Evolutionary conservation across 2,113 vertebrate species (phyloP).

Genomic region (Halcyon senegalensis): DNA sequence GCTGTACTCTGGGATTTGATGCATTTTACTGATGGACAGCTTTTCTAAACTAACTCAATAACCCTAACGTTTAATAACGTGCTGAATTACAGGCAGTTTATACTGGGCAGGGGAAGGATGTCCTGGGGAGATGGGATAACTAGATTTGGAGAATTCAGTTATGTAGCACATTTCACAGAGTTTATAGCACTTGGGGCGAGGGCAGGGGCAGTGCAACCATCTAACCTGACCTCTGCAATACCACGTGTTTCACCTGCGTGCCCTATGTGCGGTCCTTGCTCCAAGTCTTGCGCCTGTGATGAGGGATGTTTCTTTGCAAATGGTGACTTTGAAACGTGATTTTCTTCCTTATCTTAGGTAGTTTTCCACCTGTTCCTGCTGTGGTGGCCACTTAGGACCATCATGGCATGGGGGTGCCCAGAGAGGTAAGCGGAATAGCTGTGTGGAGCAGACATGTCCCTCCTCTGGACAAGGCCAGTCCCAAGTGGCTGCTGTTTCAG

Average conservation of each 20-base stretch:
- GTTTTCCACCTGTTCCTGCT: neutral
- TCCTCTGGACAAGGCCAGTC: neutral
- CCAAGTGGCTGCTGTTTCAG: neutral
- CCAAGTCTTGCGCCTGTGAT: neutral
- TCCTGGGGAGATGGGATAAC: neutral
- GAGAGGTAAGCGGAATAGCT: neutral
- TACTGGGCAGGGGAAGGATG: neutral
- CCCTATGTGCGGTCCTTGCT: neutral
- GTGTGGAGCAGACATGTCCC: neutral
- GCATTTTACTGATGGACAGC: neutral
- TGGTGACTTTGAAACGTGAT: neutral
- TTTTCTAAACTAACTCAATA: neutral
- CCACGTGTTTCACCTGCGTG: neutral
- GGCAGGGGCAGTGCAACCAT: neutral
- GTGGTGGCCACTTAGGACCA: neutral
- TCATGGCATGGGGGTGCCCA: neutral
- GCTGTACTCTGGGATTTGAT: neutral
- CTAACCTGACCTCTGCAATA: neutral
- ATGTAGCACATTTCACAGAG: neutral
- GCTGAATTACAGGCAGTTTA: neutral
- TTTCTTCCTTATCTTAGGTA: neutral
- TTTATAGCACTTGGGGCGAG: neutral
- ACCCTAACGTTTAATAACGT: neutral
- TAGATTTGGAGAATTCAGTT: slow-evolving; percentile 27
- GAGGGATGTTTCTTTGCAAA: neutral